Base-by-base conservation (phyloP, 1,140 invertebrate genomes). In the Amyelois transitella region DNA sequence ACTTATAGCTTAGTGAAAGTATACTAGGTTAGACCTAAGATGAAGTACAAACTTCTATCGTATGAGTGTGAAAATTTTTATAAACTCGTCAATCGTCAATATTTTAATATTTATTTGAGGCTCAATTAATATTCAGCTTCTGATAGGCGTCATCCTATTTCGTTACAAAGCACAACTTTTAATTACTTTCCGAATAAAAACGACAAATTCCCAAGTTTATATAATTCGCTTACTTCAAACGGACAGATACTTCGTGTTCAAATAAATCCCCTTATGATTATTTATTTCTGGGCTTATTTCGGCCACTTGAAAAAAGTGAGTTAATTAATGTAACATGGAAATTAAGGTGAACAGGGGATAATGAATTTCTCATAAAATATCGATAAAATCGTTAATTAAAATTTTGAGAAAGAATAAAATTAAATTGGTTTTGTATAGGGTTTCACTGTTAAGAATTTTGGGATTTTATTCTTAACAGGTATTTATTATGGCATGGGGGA, bases 121-220 rank as follows among this genome's bases (percentile, higher is more conserved):
- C n/a, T n/a, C n/a, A 60, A 51, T 55, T 51, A 64, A 60, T 48
- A 60, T 54, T 51, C 38, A 47, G 22, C 10, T 43, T 32, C 32
- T 49, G 62, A 58, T 54, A 44, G 51, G 28, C 51, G 47, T 57
- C 48, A 59, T 57, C 54, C 54, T 64, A 53, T 64, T 60, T 57
- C 47, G 57, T 55, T 50, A 61, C 58, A 60, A 55, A 55, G 53
- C 50, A 32, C 38, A 60, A 60, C 62, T 65, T 65, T 65, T 65
- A 65, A 65, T 65, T 65, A 65, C 58, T 61, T 65, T 21, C 49
- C 53, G 52, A 65, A 65, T 49, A 61, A 65, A 64, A 65, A 60
- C 51, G 62, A 58, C 58, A 43, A 51, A 44, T 43, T 55, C 28
- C 53, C 51, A 52, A 57, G 51, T 57, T 58, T 54, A 54, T 60